A percentile compares a stretch with the other conserved stretches of the same genome.
These are phyloP conservation scores for Hydractinia echinata DNA, from an alignment of 30 jellyfish, hydroid and myxozoan genomes.

Conservation along the genomic window DNA sequence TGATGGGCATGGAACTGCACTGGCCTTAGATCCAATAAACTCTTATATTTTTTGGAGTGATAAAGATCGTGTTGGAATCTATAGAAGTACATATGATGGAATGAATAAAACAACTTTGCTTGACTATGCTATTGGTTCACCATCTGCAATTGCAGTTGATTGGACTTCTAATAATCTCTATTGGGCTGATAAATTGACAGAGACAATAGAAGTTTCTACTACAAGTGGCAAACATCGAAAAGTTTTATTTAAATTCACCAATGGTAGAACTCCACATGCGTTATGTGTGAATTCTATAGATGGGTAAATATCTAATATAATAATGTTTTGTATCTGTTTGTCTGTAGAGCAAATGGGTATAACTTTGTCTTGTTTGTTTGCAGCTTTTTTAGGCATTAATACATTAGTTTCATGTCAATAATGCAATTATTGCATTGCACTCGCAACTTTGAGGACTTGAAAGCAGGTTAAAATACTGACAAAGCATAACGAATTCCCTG, in stretches of 20 bases:
- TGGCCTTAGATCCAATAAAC: conserved; percentile 21
- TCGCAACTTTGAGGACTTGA: too few species aligned
- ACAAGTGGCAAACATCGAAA: conserved; percentile 57
- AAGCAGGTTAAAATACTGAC: too few species aligned
- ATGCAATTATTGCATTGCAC: too few species aligned
- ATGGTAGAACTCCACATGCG: conserved; percentile 61
- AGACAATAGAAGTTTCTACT: conserved; percentile 67
- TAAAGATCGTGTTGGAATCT: not conserved
- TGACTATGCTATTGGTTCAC: conserved; percentile 45
- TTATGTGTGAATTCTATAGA: conserved; percentile 61
- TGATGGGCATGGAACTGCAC: conserved; percentile 11
- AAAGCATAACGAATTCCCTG: too few species aligned
- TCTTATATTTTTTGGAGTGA: not conserved
- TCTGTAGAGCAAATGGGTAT: too few species aligned
- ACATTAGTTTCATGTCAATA: too few species aligned
- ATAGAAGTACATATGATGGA: conserved; percentile 1
- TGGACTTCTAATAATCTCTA: conserved; percentile 88
- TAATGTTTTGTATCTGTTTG: not conserved
- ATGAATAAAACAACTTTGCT: conserved; percentile 25
- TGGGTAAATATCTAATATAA: conserved; percentile 44
- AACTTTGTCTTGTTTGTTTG: too few species aligned
- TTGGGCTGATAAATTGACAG: conserved; percentile 75
- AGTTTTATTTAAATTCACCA: conserved; percentile 39
- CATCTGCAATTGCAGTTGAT: conserved; percentile 72
- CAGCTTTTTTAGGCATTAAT: not conserved